Evolutionary conservation across 2,113 vertebrate species (phyloP).

Genomic region (Balaeniceps rex): DNA sequence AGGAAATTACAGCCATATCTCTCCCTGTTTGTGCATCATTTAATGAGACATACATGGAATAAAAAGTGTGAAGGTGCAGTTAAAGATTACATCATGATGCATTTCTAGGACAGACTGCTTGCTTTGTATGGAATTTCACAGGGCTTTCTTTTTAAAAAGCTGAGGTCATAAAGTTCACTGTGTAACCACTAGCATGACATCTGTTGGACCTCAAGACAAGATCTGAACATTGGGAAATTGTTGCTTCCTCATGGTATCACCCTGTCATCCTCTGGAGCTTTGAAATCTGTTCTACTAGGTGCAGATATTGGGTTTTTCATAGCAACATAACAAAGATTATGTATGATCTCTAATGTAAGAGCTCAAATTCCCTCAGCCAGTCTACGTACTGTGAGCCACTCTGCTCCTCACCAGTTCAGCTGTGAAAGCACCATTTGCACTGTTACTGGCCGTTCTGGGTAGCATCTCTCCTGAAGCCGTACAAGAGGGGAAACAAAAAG

Average conservation of each 20-base stretch:
- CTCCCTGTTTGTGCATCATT: neutral
- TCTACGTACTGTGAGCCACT: rapidly evolving
- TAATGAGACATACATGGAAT: neutral
- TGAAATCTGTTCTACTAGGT: neutral
- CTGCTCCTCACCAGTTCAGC: neutral
- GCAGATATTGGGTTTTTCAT: neutral
- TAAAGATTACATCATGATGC: neutral
- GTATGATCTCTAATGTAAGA: neutral
- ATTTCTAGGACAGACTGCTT: neutral
- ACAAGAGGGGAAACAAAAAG: neutral
- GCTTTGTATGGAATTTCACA: neutral
- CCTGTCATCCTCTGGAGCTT: neutral
- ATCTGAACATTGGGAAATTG: neutral
- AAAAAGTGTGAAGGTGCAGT: neutral
- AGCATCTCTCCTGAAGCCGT: neutral
- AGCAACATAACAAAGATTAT: neutral
- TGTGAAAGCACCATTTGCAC: neutral
- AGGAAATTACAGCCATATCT: neutral
- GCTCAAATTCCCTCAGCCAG: neutral
- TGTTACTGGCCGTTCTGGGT: neutral
- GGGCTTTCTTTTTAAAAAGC: neutral
- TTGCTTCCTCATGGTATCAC: neutral
- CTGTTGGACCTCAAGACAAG: neutral
- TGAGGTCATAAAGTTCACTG: neutral
- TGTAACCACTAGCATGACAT: neutral